Conservation (phyloP, 1,140 invertebrate species). For the Pseudomyrmex cubaensis region DNA sequence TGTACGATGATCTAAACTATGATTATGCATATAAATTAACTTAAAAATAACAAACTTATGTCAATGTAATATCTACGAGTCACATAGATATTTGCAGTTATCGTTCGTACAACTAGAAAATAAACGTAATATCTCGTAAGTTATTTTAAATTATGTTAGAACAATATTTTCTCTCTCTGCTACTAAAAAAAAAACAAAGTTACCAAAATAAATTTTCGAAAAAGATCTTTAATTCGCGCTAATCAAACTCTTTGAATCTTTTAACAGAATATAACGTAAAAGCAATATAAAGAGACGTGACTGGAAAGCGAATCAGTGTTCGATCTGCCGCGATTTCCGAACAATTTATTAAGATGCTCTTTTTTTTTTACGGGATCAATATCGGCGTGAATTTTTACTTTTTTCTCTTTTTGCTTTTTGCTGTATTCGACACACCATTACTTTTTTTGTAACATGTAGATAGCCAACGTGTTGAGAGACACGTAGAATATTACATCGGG, state of each 20-base stretch:
- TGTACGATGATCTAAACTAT: neutral
- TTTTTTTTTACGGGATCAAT: neutral
- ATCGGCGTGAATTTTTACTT: neutral
- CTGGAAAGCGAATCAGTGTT: slow-evolving; percentile 21
- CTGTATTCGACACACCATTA: neutral
- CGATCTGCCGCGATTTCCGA: neutral
- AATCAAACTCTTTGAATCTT: slow-evolving; percentile 30
- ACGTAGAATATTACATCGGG: slow-evolving; percentile 54
- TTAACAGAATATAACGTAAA: slow-evolving; percentile 13
- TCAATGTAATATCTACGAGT: neutral
- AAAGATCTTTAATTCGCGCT: slow-evolving; percentile 9
- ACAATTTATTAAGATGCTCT: slow-evolving; percentile 32
- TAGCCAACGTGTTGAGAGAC: neutral
- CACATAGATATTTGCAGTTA: neutral
- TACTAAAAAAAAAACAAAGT: neutral
- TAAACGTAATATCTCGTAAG: neutral
- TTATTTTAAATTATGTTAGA: neutral
- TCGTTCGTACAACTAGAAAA: neutral
- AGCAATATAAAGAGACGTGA: slow-evolving; percentile 5
- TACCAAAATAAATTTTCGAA: neutral
- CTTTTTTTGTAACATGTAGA: slow-evolving; percentile 18
- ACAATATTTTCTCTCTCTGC: neutral
- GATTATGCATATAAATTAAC: neutral
- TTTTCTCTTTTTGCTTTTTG: neutral
- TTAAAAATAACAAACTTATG: neutral